Evolutionary conservation across 1,140 invertebrate species (phyloP), one percentile per base, ranked within the genome.

Genomic region (Anadara kagoshimensis): DNA sequence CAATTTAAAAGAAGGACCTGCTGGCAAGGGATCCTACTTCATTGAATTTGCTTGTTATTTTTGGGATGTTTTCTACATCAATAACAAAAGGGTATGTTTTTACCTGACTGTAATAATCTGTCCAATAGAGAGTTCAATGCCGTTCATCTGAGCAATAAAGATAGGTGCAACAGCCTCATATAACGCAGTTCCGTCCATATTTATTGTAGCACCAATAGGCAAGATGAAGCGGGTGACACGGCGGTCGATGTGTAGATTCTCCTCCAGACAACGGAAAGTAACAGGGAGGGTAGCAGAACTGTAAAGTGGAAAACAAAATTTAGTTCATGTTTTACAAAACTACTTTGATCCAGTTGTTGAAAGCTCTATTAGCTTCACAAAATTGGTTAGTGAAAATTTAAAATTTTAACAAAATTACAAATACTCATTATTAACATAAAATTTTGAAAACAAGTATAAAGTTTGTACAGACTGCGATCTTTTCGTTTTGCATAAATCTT

Each of bases 201-300:
- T 91, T 70, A 91, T 90, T 57, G 90, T 92, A 26, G 92, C 91
- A n/a, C 93, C 98, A 69, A 99, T 96, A 4, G 97, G 97, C 77
- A 98, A 94, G 11, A 98, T 97, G 84, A 99, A 99, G 56, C 97
- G 92, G 0, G 96, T 96, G 58, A 99, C 95, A 62, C 96, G 92
- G 43, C 94, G 92, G 90, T 99, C 96, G 69, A 98, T 93, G 76
- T 93, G 92, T 61, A 97, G 91, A 76, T 96, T 96, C 78, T 97
- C 95, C 88, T 98, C 97, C 93, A 99, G 94, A 86, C 95, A 95
- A 58, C 93, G 93, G 89, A 98, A 97, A 56, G 97, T 98, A 56
- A 98, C 93, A 53, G 97, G 97, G 57, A 99, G 91, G 56, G 97
- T 97, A 53, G 97, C 97, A 80, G 97, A 94, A 87, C 96, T 98